Conservation (phyloP, 64 coral and sea anemone species). For the Actinia tenebrosa region DNA sequence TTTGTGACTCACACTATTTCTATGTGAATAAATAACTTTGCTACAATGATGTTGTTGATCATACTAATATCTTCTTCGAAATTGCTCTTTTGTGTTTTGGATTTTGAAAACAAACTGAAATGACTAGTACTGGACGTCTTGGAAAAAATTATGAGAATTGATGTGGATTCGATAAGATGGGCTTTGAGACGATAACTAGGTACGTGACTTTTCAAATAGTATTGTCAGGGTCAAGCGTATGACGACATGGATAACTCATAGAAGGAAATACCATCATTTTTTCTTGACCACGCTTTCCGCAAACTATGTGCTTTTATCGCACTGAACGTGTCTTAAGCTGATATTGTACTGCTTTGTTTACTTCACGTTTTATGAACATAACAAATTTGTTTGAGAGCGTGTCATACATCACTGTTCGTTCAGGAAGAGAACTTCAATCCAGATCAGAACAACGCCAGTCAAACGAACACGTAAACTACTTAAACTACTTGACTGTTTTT, state of each 20-base stretch:
- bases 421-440: slow-evolving; percentile 4
- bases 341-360: slow-evolving; percentile 14
- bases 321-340: not conserved
- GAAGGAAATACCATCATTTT: slow-evolving; percentile 19
- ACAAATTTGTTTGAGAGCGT: not conserved
- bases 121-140: not conserved
- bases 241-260: slow-evolving; percentile 22
- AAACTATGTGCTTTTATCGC: not conserved
- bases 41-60: not conserved
- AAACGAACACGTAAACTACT: not conserved
- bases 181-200: not conserved
- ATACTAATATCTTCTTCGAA: not conserved
- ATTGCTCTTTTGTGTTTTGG: slow-evolving; percentile 2
- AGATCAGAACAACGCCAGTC: not conserved
- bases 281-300: slow-evolving; percentile 15
- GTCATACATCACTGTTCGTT: not conserved
- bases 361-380: not conserved
- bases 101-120: not conserved
- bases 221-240: slow-evolving; percentile 8
- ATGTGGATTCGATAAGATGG: not conserved
- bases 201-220: slow-evolving; percentile 17
- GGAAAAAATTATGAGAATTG: not conserved
- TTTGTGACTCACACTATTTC: not conserved
- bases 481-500: not conserved
- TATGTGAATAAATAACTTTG: slow-evolving; percentile 10